A percentile compares a stretch with the other conserved stretches of the same genome.
These are phyloP conservation scores for Sebastes fasciatus DNA, from an alignment of 2,113 vertebrate genomes.

Conservation along the genomic window DNA sequence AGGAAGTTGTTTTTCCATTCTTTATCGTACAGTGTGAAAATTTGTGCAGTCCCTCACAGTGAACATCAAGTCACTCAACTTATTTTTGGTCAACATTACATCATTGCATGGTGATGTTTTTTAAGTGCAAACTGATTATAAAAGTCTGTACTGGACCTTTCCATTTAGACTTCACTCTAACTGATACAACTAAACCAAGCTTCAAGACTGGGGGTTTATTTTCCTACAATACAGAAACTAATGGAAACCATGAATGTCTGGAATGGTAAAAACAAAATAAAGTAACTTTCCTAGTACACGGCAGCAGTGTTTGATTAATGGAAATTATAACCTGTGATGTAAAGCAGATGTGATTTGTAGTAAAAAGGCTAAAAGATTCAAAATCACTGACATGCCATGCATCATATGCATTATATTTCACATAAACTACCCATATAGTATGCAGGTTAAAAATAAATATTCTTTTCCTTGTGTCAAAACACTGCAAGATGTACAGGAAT, in stretches of 20 bases:
- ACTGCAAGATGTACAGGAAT: no score
- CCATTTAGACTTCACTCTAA: no score
- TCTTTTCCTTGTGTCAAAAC: no score
- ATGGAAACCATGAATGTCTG: no score
- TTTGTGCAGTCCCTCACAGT: neutral
- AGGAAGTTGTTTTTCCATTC: neutral
- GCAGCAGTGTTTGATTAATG: neutral
- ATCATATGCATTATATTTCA: neutral
- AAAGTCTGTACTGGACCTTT: neutral
- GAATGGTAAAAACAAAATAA: neutral
- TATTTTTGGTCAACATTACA: neutral
- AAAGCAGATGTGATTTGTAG: neutral
- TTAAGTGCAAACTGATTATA: neutral
- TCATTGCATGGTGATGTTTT: neutral
- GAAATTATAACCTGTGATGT: neutral
- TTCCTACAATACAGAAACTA: no score
- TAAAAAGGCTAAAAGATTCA: neutral
- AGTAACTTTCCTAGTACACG: neutral
- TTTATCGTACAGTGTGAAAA: neutral
- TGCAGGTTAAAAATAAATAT: neutral
- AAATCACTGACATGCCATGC: neutral
- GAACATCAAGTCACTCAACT: neutral
- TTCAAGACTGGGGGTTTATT: no score
- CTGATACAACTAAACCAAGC: no score
- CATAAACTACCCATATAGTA: accelerated